A percentile compares a stretch with the other conserved stretches of the same genome.
Conservation (phyloP, 2,797 vertebrate species). For the Neostethus bicornis region DNA sequence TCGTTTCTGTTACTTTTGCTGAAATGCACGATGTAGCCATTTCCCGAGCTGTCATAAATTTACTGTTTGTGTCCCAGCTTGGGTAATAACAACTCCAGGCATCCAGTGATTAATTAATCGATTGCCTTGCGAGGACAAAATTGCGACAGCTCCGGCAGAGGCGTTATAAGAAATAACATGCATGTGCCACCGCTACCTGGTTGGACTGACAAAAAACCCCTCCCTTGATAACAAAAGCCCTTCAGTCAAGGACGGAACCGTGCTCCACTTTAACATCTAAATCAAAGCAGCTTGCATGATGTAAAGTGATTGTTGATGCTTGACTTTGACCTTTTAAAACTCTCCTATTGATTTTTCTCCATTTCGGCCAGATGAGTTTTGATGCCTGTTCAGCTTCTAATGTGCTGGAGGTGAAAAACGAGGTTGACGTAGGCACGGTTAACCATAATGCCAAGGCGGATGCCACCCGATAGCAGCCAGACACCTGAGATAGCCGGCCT, state of each 20-base stretch:
- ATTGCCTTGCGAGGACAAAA: conserved; percentile 21
- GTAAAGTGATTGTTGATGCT: conserved; percentile 71
- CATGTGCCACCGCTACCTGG: conserved; percentile 51
- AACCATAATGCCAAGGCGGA: conserved; percentile 67
- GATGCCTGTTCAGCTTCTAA: conserved; percentile 58
- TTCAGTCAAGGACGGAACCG: conserved; percentile 57
- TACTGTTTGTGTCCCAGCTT: conserved; percentile 38
- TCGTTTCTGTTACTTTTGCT: conserved; percentile 35
- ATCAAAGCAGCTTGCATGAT: conserved; percentile 51
- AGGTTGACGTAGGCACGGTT: conserved; percentile 70
- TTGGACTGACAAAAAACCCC: conserved; percentile 28
- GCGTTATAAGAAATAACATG: conserved; percentile 43
- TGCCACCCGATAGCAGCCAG: conserved; percentile 76
- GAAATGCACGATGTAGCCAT: conserved; percentile 16
- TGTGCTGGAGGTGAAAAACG: conserved; percentile 64
- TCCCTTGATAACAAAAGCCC: conserved; percentile 23
- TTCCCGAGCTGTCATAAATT: conserved; percentile 19
- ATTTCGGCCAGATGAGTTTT: conserved; percentile 54
- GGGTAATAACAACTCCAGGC: conserved; percentile 29
- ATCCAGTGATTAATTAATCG: conserved; percentile 56
- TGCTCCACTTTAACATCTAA: conserved; percentile 51
- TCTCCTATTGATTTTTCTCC: conserved; percentile 67
- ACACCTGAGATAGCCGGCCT: conserved; percentile 78
- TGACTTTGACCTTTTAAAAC: conserved; percentile 74
- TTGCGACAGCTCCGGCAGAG: conserved; percentile 31